Base-by-base conservation (phyloP, 37 sponge, comb jelly and placozoan genomes). In the Geodia barretti region DNA sequence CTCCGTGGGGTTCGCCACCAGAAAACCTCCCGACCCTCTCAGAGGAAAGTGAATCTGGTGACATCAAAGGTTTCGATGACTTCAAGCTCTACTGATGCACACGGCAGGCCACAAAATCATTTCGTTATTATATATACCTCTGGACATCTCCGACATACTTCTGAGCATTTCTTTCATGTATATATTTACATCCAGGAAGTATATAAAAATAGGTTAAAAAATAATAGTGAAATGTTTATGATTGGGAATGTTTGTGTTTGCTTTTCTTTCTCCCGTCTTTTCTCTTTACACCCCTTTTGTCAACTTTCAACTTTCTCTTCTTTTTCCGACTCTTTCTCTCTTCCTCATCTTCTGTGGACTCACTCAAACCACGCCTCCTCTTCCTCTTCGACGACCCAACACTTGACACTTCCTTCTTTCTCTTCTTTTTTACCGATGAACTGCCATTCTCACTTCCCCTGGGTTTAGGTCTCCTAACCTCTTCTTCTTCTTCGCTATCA, bases 81-180 rank as follows among this genome's bases (percentile, higher is more conserved):
- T 87, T 87, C 62, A 75, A 73, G 64, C 60, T 87, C 82, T 87
- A 87, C 60, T 87, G 62, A 86, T n/a, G n/a, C n/a, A n/a, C n/a
- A n/a, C n/a, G n/a, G n/a, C n/a, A 47, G 14, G 14, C 14, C 54
- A 47, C 54, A 7, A 9, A 54, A 47, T 32, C 33, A 2, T 5
- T 60, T 47, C 28, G 29, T 32, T 59, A n/a, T 30, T 24, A 63
- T 37, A 39, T 78, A 36, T 34, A 36, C 33, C 70, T 3, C 32
- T 5, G 2, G 5, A 11, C 20, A 69, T 34, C 35, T 30, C 36
- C 34, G 4, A 31, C 33, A 35, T 5, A 34, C 71, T 70, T 7
- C 8, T n/a, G n/a, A n/a, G n/a, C n/a, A n/a, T n/a, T 3, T 19
- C 32, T 33, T 36, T 4, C 14, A 1, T 9, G 11, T 71, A 71